Evolutionary conservation across 1,140 invertebrate species (phyloP).

Genomic region (Lasioglossum baleicum): DNA sequence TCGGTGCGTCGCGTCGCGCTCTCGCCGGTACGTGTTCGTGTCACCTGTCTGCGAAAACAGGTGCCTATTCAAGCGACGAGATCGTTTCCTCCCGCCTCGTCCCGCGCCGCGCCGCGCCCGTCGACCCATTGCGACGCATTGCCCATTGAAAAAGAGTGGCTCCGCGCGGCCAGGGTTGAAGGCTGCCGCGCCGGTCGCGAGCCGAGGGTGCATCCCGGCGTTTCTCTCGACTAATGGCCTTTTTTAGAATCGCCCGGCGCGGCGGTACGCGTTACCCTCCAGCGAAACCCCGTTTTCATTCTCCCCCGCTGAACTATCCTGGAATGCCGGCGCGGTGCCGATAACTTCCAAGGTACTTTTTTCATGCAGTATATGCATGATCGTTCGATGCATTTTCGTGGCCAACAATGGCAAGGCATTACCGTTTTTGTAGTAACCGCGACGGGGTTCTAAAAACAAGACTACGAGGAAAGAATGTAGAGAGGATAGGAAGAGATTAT

Average conservation of each 20-base stretch:
- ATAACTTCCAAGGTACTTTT: no score
- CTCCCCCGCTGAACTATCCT: no score
- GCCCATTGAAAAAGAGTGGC: slow-evolving; percentile 20
- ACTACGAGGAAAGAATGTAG: no score
- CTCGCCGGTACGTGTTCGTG: slow-evolving; percentile 51
- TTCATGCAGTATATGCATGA: no score
- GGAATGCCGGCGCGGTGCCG: no score
- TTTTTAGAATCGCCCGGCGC: slow-evolving; percentile 11
- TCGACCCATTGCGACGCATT: slow-evolving; percentile 12
- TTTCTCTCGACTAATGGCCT: slow-evolving; percentile 36
- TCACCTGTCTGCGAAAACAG: slow-evolving; percentile 70
- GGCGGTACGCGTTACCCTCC: not conserved
- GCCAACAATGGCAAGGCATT: no score
- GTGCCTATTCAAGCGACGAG: slow-evolving; percentile 72
- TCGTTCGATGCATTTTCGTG: no score
- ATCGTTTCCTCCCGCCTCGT: slow-evolving; percentile 58
- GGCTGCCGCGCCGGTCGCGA: not conserved
- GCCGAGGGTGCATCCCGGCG: not conserved
- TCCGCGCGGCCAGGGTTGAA: slow-evolving; percentile 8
- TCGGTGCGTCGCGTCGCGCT: no score
- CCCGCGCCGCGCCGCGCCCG: slow-evolving; percentile 22
- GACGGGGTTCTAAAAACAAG: no score
- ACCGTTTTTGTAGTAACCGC: no score
- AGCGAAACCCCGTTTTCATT: no score
- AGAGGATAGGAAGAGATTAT: no score